phyloP scores from a whole-genome alignment of 2,797 vertebrate genomes.

The Catostomus latipinnis region DNA sequence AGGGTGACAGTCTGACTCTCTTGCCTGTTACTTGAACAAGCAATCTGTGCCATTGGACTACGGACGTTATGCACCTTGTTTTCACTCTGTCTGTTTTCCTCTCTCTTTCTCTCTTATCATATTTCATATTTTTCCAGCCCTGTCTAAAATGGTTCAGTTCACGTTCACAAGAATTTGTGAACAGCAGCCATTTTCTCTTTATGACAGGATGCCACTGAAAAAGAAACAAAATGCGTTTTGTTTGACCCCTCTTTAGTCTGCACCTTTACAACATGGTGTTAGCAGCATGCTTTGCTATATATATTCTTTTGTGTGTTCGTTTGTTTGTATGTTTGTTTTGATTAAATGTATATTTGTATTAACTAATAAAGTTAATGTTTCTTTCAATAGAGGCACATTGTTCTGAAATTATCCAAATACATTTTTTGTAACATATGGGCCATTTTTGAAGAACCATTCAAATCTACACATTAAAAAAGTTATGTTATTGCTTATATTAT shows the following conservation, averaged over 20 bases:
- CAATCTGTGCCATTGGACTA: constrained; percentile 29
- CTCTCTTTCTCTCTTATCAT: constrained; percentile 22
- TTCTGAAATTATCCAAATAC: constrained; percentile 5
- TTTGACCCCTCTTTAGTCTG: constrained; percentile 21
- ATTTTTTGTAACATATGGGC: not conserved
- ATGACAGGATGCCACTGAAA: not conserved
- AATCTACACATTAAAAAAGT: not conserved
- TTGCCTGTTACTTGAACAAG: constrained; percentile 37
- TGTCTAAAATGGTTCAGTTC: constrained; percentile 24
- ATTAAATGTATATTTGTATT: constrained; percentile 60
- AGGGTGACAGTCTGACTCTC: constrained; percentile 26
- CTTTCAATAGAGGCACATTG: constrained; percentile 74
- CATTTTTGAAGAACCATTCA: no score
- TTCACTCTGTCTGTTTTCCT: not conserved
- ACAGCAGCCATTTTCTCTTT: constrained; percentile 21
- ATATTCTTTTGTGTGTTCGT: constrained; percentile 37
- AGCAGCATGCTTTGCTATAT: constrained; percentile 63
- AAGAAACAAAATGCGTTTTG: not conserved
- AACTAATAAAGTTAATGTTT: constrained; percentile 70
- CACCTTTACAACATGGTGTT: constrained; percentile 7
- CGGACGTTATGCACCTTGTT: constrained; percentile 17
- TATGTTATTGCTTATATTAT: not conserved
- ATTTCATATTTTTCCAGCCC: constrained; percentile 22
- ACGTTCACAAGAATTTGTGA: constrained; percentile 24
- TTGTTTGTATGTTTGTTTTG: constrained; percentile 42